Base-by-base conservation (phyloP, 2,888 invertebrate species). In the Caenorhabditis uteleia region DNA sequence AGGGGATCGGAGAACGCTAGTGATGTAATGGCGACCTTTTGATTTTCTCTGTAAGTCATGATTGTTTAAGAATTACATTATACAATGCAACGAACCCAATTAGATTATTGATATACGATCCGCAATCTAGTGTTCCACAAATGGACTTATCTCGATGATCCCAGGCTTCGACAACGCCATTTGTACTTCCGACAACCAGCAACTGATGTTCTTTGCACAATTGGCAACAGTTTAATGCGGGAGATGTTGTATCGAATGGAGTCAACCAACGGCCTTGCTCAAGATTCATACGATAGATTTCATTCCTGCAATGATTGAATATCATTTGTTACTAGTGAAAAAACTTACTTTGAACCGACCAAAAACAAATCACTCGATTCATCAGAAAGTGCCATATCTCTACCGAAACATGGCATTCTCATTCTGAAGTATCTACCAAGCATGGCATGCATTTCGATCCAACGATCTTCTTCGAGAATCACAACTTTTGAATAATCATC, bases 401-500 rank as follows among this genome's bases (percentile, higher is more conserved):
- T 88, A 0, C 98, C 97, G 87, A 92, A 94, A 79, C 92, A 90
- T 12, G 98, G 98, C 78, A 98, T 92, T 76, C 98, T 86, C 21
- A 94, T 87, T 58, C 92, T 88, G 83, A 91, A 91, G 84, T 95
- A 93, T 42, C 92, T 88, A 0, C 98, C 98, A 84, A 91, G 91
- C 39, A 91, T 92, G 23, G 91, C 90, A 86, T 99, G 98, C 82
- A 99, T 91, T 86, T 98, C 98, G 10, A 99, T 87, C 85, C 90
- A 93, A 38, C 98, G 88, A 84, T 94, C 92, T 82, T 89, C 89
- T 86, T 94, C 92, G 45, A 95, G 86, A 84, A 95, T 91, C 20
- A 91, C 90, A 39, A 91, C 92, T 88, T 98, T 98, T 74, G 92
- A 90, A 83, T 94, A 98, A 85, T 97, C 97, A 79, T 97, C 94